Percentiles rank a stretch among this genome's conserved stretches.
phyloP scores from a whole-genome alignment of 2,888 invertebrate species.

The Apamea epomidion region DNA sequence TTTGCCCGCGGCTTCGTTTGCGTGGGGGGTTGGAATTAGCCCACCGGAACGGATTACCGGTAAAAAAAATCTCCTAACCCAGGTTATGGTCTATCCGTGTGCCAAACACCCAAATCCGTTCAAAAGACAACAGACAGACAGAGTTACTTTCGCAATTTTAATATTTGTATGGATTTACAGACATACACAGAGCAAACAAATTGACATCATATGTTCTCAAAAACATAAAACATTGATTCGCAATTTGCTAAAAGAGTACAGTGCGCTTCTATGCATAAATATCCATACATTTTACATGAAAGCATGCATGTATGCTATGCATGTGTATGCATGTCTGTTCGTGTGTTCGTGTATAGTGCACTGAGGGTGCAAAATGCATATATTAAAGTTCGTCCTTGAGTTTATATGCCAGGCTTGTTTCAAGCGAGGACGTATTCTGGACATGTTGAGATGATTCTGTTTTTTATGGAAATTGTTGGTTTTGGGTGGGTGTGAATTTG shows the following conservation, averaged over 20 bases:
- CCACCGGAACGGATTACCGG: no score
- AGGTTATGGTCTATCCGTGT: no score
- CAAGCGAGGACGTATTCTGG: conserved; percentile 65
- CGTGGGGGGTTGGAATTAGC: no score
- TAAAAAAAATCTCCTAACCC: not conserved
- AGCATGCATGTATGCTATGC: conserved; percentile 28
- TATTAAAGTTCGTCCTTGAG: conserved; percentile 72
- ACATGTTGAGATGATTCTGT: not conserved
- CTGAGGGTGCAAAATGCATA: conserved; percentile 73
- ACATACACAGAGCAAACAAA: not conserved
- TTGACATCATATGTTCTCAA: conserved; percentile 20
- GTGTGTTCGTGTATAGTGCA: conserved; percentile 42
- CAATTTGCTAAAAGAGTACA: conserved; percentile 53
- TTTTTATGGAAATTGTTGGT: not conserved
- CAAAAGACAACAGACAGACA: not conserved
- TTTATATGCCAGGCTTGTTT: conserved; percentile 71
- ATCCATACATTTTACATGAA: conserved; percentile 69
- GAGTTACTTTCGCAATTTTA: not conserved
- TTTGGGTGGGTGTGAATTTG: not conserved
- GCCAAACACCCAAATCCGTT: not conserved
- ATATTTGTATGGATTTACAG: not conserved
- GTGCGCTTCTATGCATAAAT: conserved; percentile 68
- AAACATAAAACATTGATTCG: conserved; percentile 58
- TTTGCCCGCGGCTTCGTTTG: no score
- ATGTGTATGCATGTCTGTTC: conserved; percentile 30